phyloP scores from a whole-genome alignment of 2,797 vertebrate genomes.

The Sus cebifrons region DNA sequence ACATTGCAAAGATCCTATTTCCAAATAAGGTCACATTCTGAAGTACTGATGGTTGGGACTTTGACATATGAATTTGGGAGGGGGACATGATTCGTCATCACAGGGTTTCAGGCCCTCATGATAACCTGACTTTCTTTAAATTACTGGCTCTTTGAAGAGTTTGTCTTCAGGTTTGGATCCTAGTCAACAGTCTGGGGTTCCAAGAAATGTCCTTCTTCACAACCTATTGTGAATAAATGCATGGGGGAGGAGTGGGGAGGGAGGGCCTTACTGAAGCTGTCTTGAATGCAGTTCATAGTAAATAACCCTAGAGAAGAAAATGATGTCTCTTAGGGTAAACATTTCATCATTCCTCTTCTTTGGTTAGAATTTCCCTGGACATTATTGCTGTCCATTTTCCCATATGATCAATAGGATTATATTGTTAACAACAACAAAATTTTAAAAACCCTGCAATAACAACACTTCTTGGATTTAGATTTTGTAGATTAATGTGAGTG shows the following conservation, averaged over 20 bases:
- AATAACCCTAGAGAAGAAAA: background rate
- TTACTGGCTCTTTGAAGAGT: background rate
- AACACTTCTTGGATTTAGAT: background rate
- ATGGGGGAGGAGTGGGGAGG: fast-evolving
- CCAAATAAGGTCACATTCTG: background rate
- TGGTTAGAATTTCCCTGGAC: background rate
- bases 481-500: background rate
- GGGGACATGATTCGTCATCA: background rate
- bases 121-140: background rate
- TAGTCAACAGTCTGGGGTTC: background rate
- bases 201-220: background rate
- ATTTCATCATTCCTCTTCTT: background rate
- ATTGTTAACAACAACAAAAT: background rate
- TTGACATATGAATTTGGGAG: background rate
- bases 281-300: background rate
- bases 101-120: background rate
- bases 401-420: background rate
- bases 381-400: background rate
- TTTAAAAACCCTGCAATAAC: background rate
- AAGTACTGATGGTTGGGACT: background rate
- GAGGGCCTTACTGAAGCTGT: background rate
- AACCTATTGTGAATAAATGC: background rate
- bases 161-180: background rate
- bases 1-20: background rate
- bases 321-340: background rate